These are phyloP conservation scores for Bos taurus DNA, from an alignment of 2,113 vertebrate genomes.

Conservation along the genomic window DNA sequence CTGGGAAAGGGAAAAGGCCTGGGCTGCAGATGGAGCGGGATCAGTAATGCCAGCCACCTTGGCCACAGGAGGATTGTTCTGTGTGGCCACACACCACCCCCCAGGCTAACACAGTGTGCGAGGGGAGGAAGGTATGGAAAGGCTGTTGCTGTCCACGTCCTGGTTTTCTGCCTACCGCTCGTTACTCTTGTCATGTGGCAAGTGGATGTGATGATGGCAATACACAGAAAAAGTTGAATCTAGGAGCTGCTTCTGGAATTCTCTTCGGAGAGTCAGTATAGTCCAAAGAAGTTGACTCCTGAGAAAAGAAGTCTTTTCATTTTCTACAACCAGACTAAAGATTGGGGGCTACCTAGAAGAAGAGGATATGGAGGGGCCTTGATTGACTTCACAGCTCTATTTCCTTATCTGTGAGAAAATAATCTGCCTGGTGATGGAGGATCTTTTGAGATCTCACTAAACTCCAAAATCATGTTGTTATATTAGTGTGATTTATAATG, in stretches of 20 bases:
- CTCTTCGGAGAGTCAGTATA: background rate
- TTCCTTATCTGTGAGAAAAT: background rate
- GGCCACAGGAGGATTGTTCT: background rate
- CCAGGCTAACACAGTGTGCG: background rate
- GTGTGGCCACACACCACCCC: background rate
- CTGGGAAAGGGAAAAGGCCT: background rate
- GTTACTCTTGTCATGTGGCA: background rate
- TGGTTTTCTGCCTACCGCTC: background rate
- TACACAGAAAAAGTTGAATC: background rate
- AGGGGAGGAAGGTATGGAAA: background rate
- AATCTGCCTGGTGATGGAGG: background rate
- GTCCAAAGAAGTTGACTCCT: background rate
- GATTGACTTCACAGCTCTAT: background rate
- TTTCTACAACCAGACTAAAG: background rate
- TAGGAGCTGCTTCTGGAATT: background rate
- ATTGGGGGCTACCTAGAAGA: background rate
- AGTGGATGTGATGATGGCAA: background rate
- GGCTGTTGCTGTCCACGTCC: background rate
- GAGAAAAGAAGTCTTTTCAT: background rate
- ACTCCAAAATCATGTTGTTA: background rate
- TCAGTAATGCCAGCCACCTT: background rate
- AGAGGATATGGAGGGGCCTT: background rate
- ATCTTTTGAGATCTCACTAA: background rate
- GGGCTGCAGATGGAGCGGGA: background rate
- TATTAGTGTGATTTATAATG: background rate